Conservation (phyloP, 2,113 vertebrate species). For the Melanerpes aurifrons region DNA sequence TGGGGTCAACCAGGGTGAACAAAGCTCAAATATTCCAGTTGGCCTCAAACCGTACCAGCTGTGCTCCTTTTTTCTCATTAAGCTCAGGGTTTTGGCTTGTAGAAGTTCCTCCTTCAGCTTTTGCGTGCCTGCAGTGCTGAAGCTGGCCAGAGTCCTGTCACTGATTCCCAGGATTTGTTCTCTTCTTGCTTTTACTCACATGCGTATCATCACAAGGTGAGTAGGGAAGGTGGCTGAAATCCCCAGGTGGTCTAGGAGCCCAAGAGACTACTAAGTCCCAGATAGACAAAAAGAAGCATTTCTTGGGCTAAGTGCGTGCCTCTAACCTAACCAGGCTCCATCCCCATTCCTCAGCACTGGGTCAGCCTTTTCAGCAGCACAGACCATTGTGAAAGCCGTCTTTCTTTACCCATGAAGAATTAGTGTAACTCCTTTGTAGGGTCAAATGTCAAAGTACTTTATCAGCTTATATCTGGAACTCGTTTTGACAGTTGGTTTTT, state of each 20-base stretch:
- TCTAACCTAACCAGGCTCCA: accelerated
- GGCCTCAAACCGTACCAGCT: constrained; percentile 35
- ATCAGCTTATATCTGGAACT: background rate
- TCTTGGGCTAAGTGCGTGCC: background rate
- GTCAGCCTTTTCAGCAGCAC: background rate
- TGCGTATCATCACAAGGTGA: background rate
- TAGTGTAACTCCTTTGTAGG: background rate
- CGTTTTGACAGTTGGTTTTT: background rate
- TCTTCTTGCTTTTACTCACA: background rate
- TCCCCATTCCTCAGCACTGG: background rate
- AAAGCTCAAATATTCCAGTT: constrained; percentile 38
- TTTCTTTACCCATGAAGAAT: background rate
- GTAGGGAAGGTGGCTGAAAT: background rate
- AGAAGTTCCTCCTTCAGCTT: background rate
- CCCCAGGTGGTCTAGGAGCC: background rate
- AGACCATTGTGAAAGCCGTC: background rate
- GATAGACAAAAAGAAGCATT: background rate
- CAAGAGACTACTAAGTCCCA: background rate
- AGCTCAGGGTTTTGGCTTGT: constrained; percentile 6
- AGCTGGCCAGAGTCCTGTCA: background rate
- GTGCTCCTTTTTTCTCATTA: constrained; percentile 56
- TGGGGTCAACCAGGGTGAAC: constrained; percentile 56
- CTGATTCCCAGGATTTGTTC: background rate
- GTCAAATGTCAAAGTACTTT: background rate
- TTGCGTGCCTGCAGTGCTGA: background rate